Evolutionary conservation across 1,140 invertebrate genomes (phyloP).

Genomic region (Ladona fulva): DNA sequence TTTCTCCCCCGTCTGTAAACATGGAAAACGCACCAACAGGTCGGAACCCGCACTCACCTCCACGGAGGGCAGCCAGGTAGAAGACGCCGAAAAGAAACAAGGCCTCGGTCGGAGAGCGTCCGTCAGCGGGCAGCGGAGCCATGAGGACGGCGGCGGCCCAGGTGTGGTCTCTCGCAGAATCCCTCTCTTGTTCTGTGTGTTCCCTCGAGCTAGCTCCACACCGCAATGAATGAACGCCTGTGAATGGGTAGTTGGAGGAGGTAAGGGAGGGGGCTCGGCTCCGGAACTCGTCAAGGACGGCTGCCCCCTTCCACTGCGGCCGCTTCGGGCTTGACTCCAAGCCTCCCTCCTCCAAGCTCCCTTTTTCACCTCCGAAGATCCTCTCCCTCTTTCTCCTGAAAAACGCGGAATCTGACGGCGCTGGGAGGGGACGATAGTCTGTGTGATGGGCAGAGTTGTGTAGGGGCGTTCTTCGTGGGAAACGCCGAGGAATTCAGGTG

Average conservation of each 20-base stretch:
- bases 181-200: not conserved
- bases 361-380: not conserved
- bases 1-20: too few species aligned
- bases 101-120: not conserved
- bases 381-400: not conserved
- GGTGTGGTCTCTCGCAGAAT: not conserved
- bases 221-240: not conserved
- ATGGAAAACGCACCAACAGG: too few species aligned
- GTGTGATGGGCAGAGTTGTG: too few species aligned
- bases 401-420: not conserved
- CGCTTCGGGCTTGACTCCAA: not conserved
- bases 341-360: not conserved
- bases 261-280: not conserved
- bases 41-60: too few species aligned
- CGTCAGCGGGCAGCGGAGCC: not conserved
- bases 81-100: not conserved
- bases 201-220: not conserved
- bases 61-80: not conserved
- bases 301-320: not conserved
- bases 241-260: not conserved
- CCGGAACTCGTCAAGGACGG: slow-evolving; percentile 1
- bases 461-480: too few species aligned
- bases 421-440: too few species aligned
- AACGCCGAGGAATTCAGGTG: too few species aligned
- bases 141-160: not conserved